Base-by-base conservation (phyloP, 1,140 invertebrate species). In the Pogonomyrmex barbatus region DNA sequence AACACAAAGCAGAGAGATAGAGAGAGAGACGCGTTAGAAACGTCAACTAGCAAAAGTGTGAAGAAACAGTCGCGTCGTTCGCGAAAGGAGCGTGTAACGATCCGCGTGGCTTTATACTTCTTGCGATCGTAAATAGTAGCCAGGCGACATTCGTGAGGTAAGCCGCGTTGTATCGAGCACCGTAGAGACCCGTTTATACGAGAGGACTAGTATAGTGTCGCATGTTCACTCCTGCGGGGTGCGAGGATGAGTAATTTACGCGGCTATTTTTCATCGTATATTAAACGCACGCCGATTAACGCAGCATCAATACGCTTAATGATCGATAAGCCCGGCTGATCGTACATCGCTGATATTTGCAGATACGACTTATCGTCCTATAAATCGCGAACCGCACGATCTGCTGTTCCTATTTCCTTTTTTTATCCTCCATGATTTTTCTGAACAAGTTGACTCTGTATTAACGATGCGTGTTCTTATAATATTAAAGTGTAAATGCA, bases 101-200 rank as follows among this genome's bases (percentile, higher is more conserved):
- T 70, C n/a, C 63, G 78, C 33, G 47, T 81, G 33, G 78, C 52
- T 71, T 68, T 82, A 68, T 82, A 82, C 47, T 71, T 82, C 54
- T 82, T 82, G 78, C 78, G 78, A 71, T 71, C 78, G 36, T 82
- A 82, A 82, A 82, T 82, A 82, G 30, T 39, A 50, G 58, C 24
- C 42, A 63, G 30, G 17, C 45, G 76, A 78, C 76, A 78, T 52
- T 30, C 76, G 60, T 65, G 60, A 65, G 60, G 45, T 39, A 65
- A 78, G 45, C 33, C 30, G 60, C 45, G 60, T 78, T 78, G 76
- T 65, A 78, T 78, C 60, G 76, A 78, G 58, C n/a, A 78, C 17
- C 60, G 17, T 78, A 33, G 45, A 65, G 76, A 78, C 65, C 10
- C 76, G 33, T 17, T 78, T 78, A 78, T 42, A 50, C 17, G 58